These are phyloP conservation scores for Lycaon pictus DNA, from an alignment of 2,113 vertebrate species.

Conservation along the genomic window DNA sequence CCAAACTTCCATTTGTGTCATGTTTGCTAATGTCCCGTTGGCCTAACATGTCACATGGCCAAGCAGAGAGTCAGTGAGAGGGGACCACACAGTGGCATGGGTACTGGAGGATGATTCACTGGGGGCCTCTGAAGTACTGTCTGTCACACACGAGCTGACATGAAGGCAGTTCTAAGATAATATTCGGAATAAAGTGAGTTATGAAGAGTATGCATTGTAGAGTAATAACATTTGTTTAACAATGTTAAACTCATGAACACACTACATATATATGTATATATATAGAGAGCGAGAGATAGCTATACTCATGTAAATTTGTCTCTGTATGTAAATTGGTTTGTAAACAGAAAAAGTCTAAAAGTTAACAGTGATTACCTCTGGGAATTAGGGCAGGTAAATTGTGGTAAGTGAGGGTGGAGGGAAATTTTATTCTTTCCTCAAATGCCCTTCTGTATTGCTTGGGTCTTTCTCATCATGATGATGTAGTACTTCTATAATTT, in stretches of 20 bases:
- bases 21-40: not conserved
- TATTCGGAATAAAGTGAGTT: not conserved
- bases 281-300: not conserved
- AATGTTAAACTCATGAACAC: not conserved
- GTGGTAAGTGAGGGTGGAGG: not conserved
- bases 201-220: not conserved
- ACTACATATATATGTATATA: not conserved
- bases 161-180: not conserved
- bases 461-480: not conserved
- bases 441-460: not conserved
- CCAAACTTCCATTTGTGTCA: not conserved
- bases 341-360: not conserved
- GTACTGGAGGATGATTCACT: not conserved
- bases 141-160: not conserved
- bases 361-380: not conserved
- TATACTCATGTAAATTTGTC: not conserved
- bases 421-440: not conserved
- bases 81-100: not conserved
- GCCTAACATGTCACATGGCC: not conserved
- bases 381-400: not conserved
- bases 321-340: not conserved
- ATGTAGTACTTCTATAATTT: not conserved
- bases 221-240: not conserved
- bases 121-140: not conserved
- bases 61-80: not conserved